phyloP scores from a whole-genome alignment of 1,140 invertebrate genomes.

The Ceratina australensis region DNA sequence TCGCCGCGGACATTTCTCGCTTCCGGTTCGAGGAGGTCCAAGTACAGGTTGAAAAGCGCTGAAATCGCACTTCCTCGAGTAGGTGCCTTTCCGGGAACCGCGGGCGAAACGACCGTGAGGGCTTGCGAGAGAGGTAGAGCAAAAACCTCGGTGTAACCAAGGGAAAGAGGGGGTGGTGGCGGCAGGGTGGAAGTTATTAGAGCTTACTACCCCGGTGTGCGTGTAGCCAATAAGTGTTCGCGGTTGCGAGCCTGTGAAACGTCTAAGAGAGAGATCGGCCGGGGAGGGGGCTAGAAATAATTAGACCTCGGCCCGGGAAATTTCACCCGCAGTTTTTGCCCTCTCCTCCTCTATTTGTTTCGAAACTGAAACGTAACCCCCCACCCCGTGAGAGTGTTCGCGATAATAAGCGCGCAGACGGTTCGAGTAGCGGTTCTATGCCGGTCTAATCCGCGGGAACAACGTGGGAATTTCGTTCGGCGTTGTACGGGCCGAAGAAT shows the following conservation, averaged over 20 bases:
- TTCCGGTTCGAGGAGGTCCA: slow-evolving; percentile 48
- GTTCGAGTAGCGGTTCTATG: no score
- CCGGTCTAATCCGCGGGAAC: no score
- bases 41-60: slow-evolving; percentile 56
- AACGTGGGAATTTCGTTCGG: no score
- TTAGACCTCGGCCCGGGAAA: slow-evolving; percentile 16
- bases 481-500: background rate
- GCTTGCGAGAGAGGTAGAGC: background rate
- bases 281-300: no score
- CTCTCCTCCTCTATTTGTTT: background rate
- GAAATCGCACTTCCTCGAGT: slow-evolving; percentile 60
- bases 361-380: no score
- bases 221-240: slow-evolving; percentile 38
- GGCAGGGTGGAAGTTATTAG: slow-evolving; percentile 40
- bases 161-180: background rate
- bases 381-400: no score
- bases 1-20: slow-evolving; percentile 51
- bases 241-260: slow-evolving; percentile 21
- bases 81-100: slow-evolving; percentile 30
- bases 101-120: slow-evolving; percentile 12
- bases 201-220: slow-evolving; percentile 16
- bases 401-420: no score
- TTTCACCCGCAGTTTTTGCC: background rate
- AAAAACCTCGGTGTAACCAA: no score
- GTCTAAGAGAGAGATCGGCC: slow-evolving; percentile 1